Base-by-base conservation (phyloP, 1,140 invertebrate genomes). In the Dendroctonus valens region DNA sequence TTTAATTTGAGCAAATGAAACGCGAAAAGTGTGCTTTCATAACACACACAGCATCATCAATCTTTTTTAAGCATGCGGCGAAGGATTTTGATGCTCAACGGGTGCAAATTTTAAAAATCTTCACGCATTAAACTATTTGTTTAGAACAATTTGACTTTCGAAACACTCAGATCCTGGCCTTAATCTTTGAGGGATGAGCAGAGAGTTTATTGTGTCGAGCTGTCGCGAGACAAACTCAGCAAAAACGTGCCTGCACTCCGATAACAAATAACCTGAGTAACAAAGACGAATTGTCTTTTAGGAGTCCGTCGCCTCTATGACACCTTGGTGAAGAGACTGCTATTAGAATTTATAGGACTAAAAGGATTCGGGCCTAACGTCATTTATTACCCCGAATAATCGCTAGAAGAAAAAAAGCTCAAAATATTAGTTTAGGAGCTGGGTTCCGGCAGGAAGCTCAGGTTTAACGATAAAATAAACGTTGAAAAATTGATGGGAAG, bases 281-380 rank as follows among this genome's bases (percentile, higher is more conserved):
- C 42, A 1, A 46, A 46, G 42, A 46, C 42, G 42, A 46, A 46
- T 46, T 4, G 42, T 46, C 42, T 46, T 46, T 46, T 46, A 46
- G 42, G 42, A 46, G 8, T 9, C 12, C 12, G 8, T 9, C 42
- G 12, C 12, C 12, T 46, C 12, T 46, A 46, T 46, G 42, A 46
- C 42, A 46, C 42, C 42, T 46, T 46, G 42, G 12, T 46, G 8
- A 46, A 46, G 42, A 12, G 42, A 46, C 8, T 46, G 8, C 1
- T 46, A 46, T 46, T 46, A 46, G 12, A 46, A 46, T 46, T 46
- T 46, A 46, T 46, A 11, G 42, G 8, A 9, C 12, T 46, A 9
- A 46, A 46, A 12, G 42, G 12, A 46, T 9, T 46, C 8, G 42
- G 42, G 42, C 12, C 8, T 9, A 46, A 46, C 12, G 8, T 46